Evolutionary conservation across 2,113 vertebrate species (phyloP), one percentile per base, ranked within the genome.

Genomic region (Takifugu flavidus): DNA sequence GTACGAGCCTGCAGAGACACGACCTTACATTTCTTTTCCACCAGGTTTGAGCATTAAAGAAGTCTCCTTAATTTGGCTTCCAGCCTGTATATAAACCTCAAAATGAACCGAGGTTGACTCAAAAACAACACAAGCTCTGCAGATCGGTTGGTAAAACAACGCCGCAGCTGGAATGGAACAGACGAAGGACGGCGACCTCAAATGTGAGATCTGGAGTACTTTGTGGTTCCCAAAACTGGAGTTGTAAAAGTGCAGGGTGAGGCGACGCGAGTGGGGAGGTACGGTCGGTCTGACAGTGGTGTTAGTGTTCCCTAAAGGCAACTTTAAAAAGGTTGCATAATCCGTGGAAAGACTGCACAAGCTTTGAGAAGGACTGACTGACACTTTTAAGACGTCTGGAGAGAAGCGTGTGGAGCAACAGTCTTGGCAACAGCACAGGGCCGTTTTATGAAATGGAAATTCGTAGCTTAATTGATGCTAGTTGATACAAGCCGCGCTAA

Each of bases 251-350:
- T 57, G 59, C 76, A 73, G 63, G 62, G 61, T 31, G 57, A 51
- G 75, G 56, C 11, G 56, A 45, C 53, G 61, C 55, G 74, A 61
- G 69, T 25, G 53, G 54, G 67, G 74, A 10, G 60, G 77, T 72
- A 34, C 12, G 69, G 68, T 72, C 66, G 67, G 76, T 60, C 72
- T 85, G 80, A 83, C 80, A 72, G 80, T 31, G 26, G 68, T 78
- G 75, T 61, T 72, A 77, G 57, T 62, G 5, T 77, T 73, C 82
- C 82, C 77, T 51, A 58, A 65, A 77, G 75, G 75, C 66, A 77
- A 59, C 61, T 66, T 75, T 71, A 79, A 79, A 65, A 82, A 78
- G 60, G 77, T 84, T 86, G 80, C 84, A 87, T 83, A 85, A 86
- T 75, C 77, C 70, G 76, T 65, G 73, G 73, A 87, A 78, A 82